Base-by-base conservation (phyloP, 1,140 invertebrate species). In the Hylyphantes graminicola region DNA sequence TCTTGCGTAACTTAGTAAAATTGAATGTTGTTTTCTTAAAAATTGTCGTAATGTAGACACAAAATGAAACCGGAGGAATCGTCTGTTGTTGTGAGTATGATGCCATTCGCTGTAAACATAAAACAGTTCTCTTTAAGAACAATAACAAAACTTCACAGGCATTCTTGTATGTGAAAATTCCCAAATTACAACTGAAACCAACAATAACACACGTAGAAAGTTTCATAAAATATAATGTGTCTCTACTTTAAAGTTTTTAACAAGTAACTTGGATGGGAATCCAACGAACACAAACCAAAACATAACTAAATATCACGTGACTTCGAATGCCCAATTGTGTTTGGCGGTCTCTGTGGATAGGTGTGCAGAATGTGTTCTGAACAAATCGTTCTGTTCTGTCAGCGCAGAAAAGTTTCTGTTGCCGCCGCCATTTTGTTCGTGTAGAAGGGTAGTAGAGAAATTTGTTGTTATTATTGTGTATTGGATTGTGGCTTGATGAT, bases 391-490 rank as follows among this genome's bases (percentile, higher is more conserved):
- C 80, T 83, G 55, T 74, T 83, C 70, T 83, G 80, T 83, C 80
- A 83, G 80, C 80, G 80, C 80, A 83, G 80, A 83, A 83, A 81
- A 83, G 80, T 83, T 83, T 65, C 68, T 74, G 59, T 53, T 17
- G 75, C 21, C 51, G 80, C 80, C 80, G 80, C 80, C 80, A 83
- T 83, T 83, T 83, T 83, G 80, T 63, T 72, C 13, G 48, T 54
- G 48, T 17, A 11, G 21, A 65, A 73, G 79, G 65, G 57, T 72
- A 67, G 21, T 50, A 15, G 17, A 67, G 55, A 53, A 72, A 63
- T 55, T 57, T 48, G 54, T 72, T 68, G 68, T 67, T 21, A 68
- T 70, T 19, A 50, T 59, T 17, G 51, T 17, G 21, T 35, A 57
- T 48, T 5, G 17, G 21, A 63, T 59, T 73, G 21, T 21, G 59